Base-by-base conservation (phyloP, 2,888 invertebrate genomes). In the Chrysomela aeneicollis region DNA sequence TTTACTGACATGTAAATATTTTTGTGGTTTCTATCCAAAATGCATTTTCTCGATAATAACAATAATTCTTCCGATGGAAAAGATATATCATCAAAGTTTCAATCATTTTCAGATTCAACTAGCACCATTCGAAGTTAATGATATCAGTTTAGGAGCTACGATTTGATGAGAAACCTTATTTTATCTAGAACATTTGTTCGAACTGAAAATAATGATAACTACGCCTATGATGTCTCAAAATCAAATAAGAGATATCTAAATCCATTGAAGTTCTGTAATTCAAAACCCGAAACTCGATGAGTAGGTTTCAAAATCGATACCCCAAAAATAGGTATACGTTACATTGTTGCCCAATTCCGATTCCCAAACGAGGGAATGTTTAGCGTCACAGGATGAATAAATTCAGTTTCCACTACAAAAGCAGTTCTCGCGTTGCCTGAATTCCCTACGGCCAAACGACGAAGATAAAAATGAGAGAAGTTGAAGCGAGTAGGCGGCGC, bases 401-500 rank as follows among this genome's bases (percentile, higher is more conserved):
- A 42, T 42, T 42, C 42, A 42, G 15, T 42, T 46, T 57, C n/a
- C n/a, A 30, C 47, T 57, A 30, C 37, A 26, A 26, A 57, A 57
- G 57, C 57, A 57, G 57, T 57, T 46, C 15, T 42, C 55, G 15
- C 37, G 55, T 37, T 8, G 42, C 4, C 42, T 12, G 21, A 15
- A 30, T 46, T 46, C 57, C 57, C 15, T 15, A n/a, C 15, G 42
- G 42, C 15, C n/a, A 15, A 42, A 15, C 9, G n/a, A 42, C n/a
- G 42, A 6, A 12, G 42, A 42, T 42, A 53, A 63, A 54, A 21
- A 55, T 58, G 42, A 67, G 67, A 65, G 65, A 66, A 61, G 50
- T 51, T 59, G 55, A 64, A 67, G 68, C 53, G 64, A 30, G 61
- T 67, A 73, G 73, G 70, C 69, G 72, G 63, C 70, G 73, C 73